These are phyloP conservation scores for Conus ventricosus DNA, from an alignment of 1,140 invertebrate species.

Conservation along the genomic window DNA sequence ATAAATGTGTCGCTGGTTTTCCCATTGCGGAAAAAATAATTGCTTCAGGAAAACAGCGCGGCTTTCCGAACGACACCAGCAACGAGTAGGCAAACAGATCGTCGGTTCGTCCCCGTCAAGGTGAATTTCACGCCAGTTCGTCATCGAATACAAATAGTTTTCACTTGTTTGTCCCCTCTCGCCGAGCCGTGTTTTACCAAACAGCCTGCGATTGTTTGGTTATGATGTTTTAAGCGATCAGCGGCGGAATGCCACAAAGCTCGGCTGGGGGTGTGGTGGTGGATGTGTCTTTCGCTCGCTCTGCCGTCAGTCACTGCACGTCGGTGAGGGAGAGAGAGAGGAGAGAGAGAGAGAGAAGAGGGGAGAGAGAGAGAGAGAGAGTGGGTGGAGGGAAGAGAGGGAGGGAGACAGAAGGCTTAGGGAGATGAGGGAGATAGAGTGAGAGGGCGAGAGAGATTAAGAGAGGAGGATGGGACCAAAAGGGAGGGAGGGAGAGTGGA, in stretches of 20 bases:
- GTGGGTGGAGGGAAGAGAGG: too few species aligned
- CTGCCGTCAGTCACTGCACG: too few species aligned
- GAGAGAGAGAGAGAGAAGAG: conserved; percentile 1
- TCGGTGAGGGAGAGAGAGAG: too few species aligned
- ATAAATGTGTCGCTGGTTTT: background rate
- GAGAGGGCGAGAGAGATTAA: too few species aligned
- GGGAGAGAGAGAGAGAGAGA: background rate
- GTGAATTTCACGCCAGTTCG: conserved; percentile 11
- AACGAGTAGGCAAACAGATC: too few species aligned
- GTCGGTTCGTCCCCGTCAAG: background rate
- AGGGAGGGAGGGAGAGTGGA: too few species aligned
- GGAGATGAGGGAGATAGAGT: too few species aligned
- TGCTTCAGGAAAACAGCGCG: background rate
- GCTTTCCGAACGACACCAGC: background rate
- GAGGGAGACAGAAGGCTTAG: too few species aligned
- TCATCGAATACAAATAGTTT: conserved; percentile 2
- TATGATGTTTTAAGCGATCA: conserved; percentile 2
- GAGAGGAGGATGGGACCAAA: too few species aligned
- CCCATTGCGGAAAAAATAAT: background rate
- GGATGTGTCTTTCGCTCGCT: too few species aligned
- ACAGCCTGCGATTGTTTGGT: background rate
- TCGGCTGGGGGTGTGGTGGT: background rate
- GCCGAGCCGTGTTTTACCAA: conserved; percentile 6
- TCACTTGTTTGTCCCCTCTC: conserved; percentile 8
- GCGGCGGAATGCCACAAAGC: background rate